A percentile compares a stretch with the other conserved stretches of the same genome.
These are phyloP conservation scores for Artibeus lituratus DNA, from an alignment of 2,797 vertebrate species.

Conservation along the genomic window DNA sequence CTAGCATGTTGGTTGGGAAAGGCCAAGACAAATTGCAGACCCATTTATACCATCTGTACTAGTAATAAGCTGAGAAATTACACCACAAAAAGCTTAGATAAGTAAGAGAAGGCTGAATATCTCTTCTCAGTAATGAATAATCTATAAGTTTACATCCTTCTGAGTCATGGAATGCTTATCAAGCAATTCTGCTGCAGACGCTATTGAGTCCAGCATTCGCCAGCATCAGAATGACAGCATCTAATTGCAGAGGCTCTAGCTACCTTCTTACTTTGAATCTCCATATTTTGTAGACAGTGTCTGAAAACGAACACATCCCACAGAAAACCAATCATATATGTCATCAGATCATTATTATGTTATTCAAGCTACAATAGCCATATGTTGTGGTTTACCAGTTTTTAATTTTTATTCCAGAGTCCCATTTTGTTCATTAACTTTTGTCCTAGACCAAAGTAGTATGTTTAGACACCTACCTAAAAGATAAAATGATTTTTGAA, in stretches of 20 bases:
- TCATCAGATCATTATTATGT: neutral
- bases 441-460: neutral
- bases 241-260: neutral
- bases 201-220: neutral
- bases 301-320: neutral
- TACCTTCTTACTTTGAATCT: neutral
- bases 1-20: constrained; percentile 9
- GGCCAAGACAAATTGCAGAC: constrained; percentile 24
- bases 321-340: neutral
- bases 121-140: constrained; percentile 45
- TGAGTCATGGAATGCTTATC: neutral
- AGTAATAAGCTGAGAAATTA: constrained; percentile 29
- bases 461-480: neutral
- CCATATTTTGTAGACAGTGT: neutral
- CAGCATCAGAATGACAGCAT: neutral
- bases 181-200: neutral
- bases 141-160: neutral
- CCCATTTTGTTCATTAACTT: neutral
- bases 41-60: constrained; percentile 18
- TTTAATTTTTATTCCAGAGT: neutral
- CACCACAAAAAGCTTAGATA: neutral
- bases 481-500: neutral
- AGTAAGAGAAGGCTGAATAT: neutral
- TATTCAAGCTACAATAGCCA: neutral
- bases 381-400: neutral